A percentile compares a stretch with the other conserved stretches of the same genome.
These are phyloP conservation scores for Catamblyrhynchus diadema DNA, from an alignment of 2,797 vertebrate species.

Conservation along the genomic window DNA sequence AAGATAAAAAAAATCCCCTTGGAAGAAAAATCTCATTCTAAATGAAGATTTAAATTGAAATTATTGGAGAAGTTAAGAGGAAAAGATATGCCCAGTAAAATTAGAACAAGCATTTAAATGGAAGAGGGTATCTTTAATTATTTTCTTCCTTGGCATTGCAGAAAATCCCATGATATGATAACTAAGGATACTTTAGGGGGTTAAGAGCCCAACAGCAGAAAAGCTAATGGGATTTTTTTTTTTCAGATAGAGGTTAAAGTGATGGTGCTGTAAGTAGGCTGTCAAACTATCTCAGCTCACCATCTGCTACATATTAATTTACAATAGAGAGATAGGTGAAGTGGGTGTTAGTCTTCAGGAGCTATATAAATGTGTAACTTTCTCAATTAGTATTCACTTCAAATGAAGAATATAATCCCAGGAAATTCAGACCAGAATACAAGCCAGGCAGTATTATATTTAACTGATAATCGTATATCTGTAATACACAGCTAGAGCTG, in stretches of 20 bases:
- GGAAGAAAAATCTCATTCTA: slow-evolving; percentile 67
- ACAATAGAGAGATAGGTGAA: slow-evolving; percentile 54
- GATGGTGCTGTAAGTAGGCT: slow-evolving; percentile 63
- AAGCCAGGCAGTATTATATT: slow-evolving; percentile 4
- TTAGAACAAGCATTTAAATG: slow-evolving; percentile 56
- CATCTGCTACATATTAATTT: slow-evolving; percentile 68
- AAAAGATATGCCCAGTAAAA: slow-evolving; percentile 51
- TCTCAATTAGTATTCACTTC: slow-evolving; percentile 50
- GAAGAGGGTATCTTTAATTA: slow-evolving; percentile 67
- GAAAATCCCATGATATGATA: slow-evolving; percentile 67
- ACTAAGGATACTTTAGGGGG: slow-evolving; percentile 58
- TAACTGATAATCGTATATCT: not conserved
- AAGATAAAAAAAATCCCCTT: slow-evolving; percentile 60
- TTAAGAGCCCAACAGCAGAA: slow-evolving; percentile 66
- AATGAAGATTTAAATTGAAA: slow-evolving; percentile 61
- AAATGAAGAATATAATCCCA: slow-evolving; percentile 48
- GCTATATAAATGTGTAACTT: slow-evolving; percentile 47
- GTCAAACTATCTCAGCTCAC: slow-evolving; percentile 65
- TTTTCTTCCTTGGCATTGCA: slow-evolving; percentile 65
- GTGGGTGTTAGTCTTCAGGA: slow-evolving; percentile 30
- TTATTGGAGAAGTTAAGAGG: slow-evolving; percentile 43
- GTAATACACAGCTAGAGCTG: not conserved
- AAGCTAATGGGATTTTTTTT: slow-evolving; percentile 68
- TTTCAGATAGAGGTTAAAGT: slow-evolving; percentile 60
- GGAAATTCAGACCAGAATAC: slow-evolving; percentile 1